These are phyloP conservation scores for Camelus bactrianus DNA, from an alignment of 2,113 vertebrate genomes.

Conservation along the genomic window DNA sequence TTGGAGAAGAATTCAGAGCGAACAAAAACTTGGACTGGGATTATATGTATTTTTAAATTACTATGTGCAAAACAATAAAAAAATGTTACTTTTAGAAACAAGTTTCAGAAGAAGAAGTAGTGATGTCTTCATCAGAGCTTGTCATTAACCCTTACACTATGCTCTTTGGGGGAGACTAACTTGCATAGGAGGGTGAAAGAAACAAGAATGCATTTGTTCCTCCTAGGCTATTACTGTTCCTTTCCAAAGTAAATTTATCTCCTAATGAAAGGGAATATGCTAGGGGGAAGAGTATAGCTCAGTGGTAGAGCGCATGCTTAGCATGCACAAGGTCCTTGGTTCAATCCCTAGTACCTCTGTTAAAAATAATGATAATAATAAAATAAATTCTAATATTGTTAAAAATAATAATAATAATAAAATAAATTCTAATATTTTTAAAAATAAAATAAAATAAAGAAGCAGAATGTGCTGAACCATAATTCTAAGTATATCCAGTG, in stretches of 20 bases:
- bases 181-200: neutral
- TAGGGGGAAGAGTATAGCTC: too few relatives aligned
- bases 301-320: too few relatives aligned
- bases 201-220: neutral
- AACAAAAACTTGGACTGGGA: neutral
- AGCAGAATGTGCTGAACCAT: neutral
- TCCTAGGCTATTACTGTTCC: neutral
- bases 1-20: constrained; percentile 25
- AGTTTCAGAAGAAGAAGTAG: constrained; percentile 30
- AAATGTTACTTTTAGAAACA: constrained; percentile 35
- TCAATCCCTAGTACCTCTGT: too few relatives aligned
- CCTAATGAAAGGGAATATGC: neutral
- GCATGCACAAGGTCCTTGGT: too few relatives aligned
- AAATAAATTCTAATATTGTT: too few relatives aligned
- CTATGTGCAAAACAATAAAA: constrained; percentile 26
- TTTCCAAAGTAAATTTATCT: constrained; percentile 14
- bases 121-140: neutral
- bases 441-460: too few relatives aligned
- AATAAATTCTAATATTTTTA: too few relatives aligned
- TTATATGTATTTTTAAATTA: constrained; percentile 41
- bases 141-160: neutral
- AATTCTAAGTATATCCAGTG: neutral
- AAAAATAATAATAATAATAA: too few relatives aligned
- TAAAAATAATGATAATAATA: too few relatives aligned
- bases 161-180: neutral